Conservation (phyloP, 2,888 invertebrate genomes). For the Amphipyra berbera region DNA sequence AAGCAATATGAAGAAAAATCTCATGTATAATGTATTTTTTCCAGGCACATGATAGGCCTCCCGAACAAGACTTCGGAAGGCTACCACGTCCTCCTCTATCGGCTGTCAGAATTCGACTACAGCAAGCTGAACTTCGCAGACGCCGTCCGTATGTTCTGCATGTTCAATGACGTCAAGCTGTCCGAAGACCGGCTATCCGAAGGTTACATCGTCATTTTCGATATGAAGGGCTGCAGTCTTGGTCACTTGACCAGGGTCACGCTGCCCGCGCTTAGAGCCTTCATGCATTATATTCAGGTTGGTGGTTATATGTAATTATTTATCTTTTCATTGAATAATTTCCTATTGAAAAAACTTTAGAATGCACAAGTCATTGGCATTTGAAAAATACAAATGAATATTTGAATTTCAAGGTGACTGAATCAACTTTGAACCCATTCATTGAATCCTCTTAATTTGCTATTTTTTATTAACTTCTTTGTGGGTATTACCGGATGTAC, state of each 20-base stretch:
- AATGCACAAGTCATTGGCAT: too few species aligned
- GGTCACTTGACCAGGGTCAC: slow-evolving; percentile 92
- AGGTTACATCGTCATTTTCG: slow-evolving; percentile 91
- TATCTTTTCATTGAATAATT: too few species aligned
- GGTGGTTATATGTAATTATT: slow-evolving; percentile 29
- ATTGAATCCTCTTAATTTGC: too few species aligned
- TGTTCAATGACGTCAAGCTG: slow-evolving; percentile 91
- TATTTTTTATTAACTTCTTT: too few species aligned
- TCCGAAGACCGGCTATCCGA: slow-evolving; percentile 90
- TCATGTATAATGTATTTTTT: slow-evolving; percentile 3
- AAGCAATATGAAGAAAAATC: background rate
- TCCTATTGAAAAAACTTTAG: too few species aligned
- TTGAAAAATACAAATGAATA: too few species aligned
- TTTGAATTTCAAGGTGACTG: too few species aligned
- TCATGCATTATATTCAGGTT: slow-evolving; percentile 92
- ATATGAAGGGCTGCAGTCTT: slow-evolving; percentile 92
- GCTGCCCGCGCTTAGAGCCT: slow-evolving; percentile 90
- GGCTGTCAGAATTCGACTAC: slow-evolving; percentile 90
- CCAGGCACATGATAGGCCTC: slow-evolving; percentile 91
- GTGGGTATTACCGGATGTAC: too few species aligned
- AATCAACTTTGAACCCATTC: too few species aligned
- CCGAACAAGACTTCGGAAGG: slow-evolving; percentile 91
- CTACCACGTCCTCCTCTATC: slow-evolving; percentile 90
- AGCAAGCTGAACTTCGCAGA: slow-evolving; percentile 91
- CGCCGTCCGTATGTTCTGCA: slow-evolving; percentile 91